Evolutionary conservation across 53 echinoderm and acorn worm species (phyloP).

Genomic region (Holothuria scabra): DNA sequence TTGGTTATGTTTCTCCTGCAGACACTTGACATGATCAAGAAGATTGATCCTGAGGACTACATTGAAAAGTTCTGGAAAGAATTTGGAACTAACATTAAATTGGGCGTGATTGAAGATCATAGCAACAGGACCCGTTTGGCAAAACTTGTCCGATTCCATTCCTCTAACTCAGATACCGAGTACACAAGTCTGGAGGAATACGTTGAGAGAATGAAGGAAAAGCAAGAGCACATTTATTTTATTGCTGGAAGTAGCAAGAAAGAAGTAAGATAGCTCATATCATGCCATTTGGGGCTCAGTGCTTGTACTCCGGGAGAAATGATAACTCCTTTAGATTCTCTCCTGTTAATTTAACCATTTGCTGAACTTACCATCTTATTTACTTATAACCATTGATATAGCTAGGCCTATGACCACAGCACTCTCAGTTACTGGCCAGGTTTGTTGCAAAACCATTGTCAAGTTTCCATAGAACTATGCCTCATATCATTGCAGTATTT

Average conservation of each 20-base stretch:
- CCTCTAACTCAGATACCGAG: slow-evolving; percentile 90
- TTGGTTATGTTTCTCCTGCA: slow-evolving; percentile 14
- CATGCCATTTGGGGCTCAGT: no score
- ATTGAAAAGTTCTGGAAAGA: slow-evolving; percentile 98
- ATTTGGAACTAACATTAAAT: slow-evolving; percentile 96
- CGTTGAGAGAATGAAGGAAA: slow-evolving; percentile 97
- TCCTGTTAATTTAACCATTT: no score
- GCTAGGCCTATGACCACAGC: no score
- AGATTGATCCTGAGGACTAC: slow-evolving; percentile 86
- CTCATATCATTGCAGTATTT: no score
- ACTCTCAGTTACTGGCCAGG: no score
- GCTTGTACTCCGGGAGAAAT: no score
- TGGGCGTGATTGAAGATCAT: slow-evolving; percentile 98
- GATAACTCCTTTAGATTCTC: no score
- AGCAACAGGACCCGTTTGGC: slow-evolving; percentile 98
- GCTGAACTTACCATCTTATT: no score
- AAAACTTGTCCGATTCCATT: slow-evolving; percentile 93
- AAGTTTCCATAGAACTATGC: no score
- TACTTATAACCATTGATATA: no score
- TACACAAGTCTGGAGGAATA: slow-evolving; percentile 88
- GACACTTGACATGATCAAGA: slow-evolving; percentile 99
- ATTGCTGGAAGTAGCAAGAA: slow-evolving; percentile 82
- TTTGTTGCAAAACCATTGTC: no score
- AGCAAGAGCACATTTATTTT: slow-evolving; percentile 97
- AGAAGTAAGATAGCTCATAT: slow-evolving; percentile 61